These are phyloP conservation scores for Dicrurus megarhynchus DNA, from an alignment of 2,113 vertebrate genomes.

Conservation along the genomic window DNA sequence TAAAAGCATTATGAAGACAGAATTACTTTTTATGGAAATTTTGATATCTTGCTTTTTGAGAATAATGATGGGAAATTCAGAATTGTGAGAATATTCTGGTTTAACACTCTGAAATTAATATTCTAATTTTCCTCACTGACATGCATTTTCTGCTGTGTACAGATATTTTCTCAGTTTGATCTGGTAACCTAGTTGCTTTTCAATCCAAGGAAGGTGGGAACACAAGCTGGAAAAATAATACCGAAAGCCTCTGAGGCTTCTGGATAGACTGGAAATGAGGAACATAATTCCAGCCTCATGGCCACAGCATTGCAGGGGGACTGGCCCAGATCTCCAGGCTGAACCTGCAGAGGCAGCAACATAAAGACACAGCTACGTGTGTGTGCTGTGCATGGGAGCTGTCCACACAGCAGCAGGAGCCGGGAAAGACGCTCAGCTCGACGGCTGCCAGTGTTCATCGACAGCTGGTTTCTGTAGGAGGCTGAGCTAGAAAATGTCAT, in stretches of 20 bases:
- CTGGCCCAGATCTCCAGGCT: not conserved
- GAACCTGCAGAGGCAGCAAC: not conserved
- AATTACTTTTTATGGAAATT: not conserved
- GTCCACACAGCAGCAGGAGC: not conserved
- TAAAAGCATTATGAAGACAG: not conserved
- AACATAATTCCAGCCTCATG: accelerated
- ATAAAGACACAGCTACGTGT: not conserved
- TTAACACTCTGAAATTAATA: not conserved
- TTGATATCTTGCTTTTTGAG: not conserved
- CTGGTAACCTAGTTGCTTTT: not conserved
- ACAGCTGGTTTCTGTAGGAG: not conserved
- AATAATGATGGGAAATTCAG: not conserved
- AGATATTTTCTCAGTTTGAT: not conserved
- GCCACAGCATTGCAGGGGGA: not conserved
- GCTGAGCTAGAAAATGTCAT: not conserved
- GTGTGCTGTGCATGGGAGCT: not conserved
- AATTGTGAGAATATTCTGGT: not conserved
- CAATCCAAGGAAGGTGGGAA: not conserved
- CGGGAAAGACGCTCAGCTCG: accelerated
- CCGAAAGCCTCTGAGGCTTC: not conserved
- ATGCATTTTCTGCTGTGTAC: not conserved
- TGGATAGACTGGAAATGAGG: not conserved
- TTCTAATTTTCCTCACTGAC: not conserved
- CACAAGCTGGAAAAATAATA: not conserved
- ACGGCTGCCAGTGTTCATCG: not conserved